phyloP scores from a whole-genome alignment of 2,797 vertebrate genomes.

The Echeneis naucrates region DNA sequence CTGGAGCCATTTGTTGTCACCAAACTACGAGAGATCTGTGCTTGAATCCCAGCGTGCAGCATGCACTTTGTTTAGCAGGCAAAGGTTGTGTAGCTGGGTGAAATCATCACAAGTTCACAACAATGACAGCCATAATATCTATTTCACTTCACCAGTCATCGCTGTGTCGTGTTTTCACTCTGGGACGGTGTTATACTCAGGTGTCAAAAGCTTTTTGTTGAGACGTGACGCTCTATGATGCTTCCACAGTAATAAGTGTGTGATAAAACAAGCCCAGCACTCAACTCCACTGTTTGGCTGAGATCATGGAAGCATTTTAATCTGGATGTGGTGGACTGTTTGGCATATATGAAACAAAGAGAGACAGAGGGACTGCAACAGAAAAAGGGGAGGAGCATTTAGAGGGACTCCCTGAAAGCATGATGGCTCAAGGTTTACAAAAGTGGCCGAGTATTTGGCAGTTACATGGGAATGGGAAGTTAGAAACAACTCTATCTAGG shows the following conservation, averaged over 20 bases:
- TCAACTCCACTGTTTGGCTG: background rate
- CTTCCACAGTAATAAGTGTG: background rate
- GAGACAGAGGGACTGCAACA: background rate
- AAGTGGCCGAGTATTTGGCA: constrained; percentile 22
- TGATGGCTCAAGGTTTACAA: background rate
- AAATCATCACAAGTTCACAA: background rate
- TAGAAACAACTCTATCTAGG: background rate
- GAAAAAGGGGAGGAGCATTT: background rate
- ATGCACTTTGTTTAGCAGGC: too few relatives aligned
- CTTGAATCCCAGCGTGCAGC: too few relatives aligned
- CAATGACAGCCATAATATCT: background rate
- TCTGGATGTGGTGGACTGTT: background rate
- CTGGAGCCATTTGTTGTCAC: background rate
- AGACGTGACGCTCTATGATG: background rate
- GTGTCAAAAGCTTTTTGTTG: background rate
- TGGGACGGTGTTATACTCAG: background rate
- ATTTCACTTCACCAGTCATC: background rate
- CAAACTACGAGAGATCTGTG: too few relatives aligned
- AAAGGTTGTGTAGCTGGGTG: background rate
- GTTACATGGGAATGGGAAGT: background rate
- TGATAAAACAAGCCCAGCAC: background rate
- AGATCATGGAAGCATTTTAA: background rate
- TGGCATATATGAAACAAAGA: background rate
- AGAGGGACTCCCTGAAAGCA: constrained; percentile 1
- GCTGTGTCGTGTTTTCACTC: too few relatives aligned